These are phyloP conservation scores for Anolis sagrei DNA, from an alignment of 2,113 vertebrate species.

Conservation along the genomic window DNA sequence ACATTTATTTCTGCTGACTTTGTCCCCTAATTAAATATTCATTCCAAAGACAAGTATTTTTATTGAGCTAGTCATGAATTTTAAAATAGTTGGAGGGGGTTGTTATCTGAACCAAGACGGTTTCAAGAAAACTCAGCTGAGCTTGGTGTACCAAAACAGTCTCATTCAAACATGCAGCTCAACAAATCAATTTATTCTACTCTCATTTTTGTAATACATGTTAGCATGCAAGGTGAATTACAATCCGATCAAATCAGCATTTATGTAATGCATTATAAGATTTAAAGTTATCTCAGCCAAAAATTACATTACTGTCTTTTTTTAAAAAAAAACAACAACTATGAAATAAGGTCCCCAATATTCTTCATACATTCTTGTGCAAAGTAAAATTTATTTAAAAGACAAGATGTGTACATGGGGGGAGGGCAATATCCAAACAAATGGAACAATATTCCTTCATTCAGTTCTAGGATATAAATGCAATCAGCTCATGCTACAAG, in stretches of 20 bases:
- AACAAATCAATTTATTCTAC: not conserved
- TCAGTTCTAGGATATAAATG: not conserved
- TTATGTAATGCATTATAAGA: not conserved
- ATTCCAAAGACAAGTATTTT: conserved; percentile 27
- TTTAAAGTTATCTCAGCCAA: not conserved
- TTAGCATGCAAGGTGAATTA: not conserved
- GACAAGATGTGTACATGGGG: not conserved
- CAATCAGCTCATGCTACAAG: not conserved
- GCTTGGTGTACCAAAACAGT: not conserved
- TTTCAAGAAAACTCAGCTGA: not conserved
- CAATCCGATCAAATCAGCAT: not conserved
- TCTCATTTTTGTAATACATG: not conserved
- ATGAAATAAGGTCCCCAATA: not conserved
- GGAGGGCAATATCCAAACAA: not conserved
- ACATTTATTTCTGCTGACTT: conserved; percentile 25
- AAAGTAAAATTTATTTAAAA: not conserved
- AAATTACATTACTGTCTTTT: not conserved
- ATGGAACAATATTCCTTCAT: not conserved
- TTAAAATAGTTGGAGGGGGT: not conserved
- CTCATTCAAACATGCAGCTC: not conserved
- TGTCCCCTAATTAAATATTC: conserved; percentile 42
- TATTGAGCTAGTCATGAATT: conserved; percentile 19
- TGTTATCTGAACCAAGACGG: not conserved
- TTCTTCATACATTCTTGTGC: not conserved
- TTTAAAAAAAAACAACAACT: not conserved